A percentile compares a stretch with the other conserved stretches of the same genome.
Conservation (phyloP, 2,888 invertebrate species). For the Timema cristinae region DNA sequence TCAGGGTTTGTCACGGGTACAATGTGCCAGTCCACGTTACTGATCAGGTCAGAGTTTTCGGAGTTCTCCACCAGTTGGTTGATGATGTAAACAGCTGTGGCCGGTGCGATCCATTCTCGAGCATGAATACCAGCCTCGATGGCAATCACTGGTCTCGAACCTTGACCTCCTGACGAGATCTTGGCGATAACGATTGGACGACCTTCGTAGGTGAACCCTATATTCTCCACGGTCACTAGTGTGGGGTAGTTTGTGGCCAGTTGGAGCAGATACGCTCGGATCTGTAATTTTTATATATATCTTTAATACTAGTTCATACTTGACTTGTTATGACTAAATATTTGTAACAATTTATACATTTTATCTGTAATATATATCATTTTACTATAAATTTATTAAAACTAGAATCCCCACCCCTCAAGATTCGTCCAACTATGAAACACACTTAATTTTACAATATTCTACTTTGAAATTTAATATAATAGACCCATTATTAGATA, state of each 20-base stretch:
- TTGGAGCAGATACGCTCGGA: conserved; percentile 50
- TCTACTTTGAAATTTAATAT: no score
- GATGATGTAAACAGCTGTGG: conserved; percentile 55
- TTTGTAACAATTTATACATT: no score
- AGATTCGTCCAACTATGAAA: no score
- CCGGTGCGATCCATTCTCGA: conserved; percentile 64
- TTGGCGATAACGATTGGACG: conserved; percentile 57
- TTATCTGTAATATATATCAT: no score
- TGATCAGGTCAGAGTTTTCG: conserved; percentile 52
- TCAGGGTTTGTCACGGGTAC: conserved; percentile 69
- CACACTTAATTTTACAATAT: no score
- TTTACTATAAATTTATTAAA: no score
- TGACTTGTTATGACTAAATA: no score
- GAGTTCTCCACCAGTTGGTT: conserved; percentile 56
- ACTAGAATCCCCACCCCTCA: no score
- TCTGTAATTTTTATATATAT: conserved; percentile 39
- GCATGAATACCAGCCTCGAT: conserved; percentile 60
- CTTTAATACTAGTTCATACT: no score
- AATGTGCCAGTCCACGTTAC: conserved; percentile 61
- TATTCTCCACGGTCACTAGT: conserved; percentile 51
- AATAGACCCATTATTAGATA: no score
- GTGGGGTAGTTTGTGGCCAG: conserved; percentile 50
- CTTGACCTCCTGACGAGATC: conserved; percentile 49
- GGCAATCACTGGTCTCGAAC: conserved; percentile 37
- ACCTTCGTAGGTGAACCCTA: conserved; percentile 58